phyloP scores from a whole-genome alignment of 2,888 invertebrate genomes.

The Embidobia sp. region DNA sequence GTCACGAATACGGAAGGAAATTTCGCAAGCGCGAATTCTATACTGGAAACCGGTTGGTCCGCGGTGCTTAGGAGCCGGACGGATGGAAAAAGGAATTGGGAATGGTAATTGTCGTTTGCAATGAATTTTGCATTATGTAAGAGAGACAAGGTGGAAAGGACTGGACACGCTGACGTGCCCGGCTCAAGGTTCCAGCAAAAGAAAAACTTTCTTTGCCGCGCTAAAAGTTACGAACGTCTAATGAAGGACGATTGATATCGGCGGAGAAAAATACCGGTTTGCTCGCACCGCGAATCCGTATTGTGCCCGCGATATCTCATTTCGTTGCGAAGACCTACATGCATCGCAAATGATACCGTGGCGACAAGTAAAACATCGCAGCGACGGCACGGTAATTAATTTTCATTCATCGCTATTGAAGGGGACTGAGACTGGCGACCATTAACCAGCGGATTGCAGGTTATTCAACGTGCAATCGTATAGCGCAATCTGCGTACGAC shows the following conservation, averaged over 20 bases:
- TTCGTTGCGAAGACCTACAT: conserved; percentile 38
- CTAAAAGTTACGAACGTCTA: conserved; percentile 22
- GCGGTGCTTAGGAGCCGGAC: conserved; percentile 7
- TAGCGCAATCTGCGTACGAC: conserved; percentile 8
- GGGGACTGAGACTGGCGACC: conserved; percentile 10
- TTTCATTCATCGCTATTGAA: conserved; percentile 41
- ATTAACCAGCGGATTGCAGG: conserved; percentile 15
- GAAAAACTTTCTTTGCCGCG: conserved; percentile 50
- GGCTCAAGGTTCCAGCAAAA: conserved; percentile 37
- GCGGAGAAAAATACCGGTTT: conserved; percentile 52
- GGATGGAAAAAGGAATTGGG: conserved; percentile 32
- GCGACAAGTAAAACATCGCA: conserved; percentile 30
- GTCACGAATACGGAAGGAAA: conserved; percentile 53
- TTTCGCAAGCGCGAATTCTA: conserved; percentile 43
- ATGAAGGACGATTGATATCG: conserved; percentile 29
- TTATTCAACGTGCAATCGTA: conserved; percentile 21
- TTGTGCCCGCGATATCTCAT: conserved; percentile 24
- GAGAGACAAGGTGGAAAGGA: conserved; percentile 34
- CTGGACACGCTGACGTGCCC: conserved; percentile 3
- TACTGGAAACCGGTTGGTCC: conserved; percentile 45
- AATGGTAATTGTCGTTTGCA: conserved; percentile 45
- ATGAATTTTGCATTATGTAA: conserved; percentile 53
- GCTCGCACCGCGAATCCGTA: conserved; percentile 19
- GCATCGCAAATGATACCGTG: conserved; percentile 39
- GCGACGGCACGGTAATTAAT: conserved; percentile 27